Percentiles rank a stretch among this genome's conserved stretches.
Conservation (phyloP, 1,140 invertebrate species). For the Orchestia grillus region DNA sequence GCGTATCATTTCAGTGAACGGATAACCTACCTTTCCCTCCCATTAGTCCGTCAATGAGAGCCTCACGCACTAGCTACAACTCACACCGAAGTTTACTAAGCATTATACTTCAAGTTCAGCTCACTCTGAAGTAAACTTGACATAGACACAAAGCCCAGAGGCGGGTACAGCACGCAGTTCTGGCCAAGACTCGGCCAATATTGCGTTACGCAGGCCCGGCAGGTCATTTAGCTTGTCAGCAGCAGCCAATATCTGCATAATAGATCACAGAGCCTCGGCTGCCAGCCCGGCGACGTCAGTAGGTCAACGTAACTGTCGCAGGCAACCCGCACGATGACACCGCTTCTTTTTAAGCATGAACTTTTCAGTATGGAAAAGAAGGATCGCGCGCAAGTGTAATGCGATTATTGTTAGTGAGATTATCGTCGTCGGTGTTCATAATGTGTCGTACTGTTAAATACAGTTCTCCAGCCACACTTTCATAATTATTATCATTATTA, state of each 20-base stretch:
- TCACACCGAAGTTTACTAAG: neutral
- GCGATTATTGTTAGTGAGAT: neutral
- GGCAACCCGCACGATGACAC: neutral
- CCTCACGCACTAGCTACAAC: no score
- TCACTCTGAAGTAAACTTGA: neutral
- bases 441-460: no score
- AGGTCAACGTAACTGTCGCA: neutral
- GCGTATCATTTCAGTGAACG: no score
- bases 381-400: neutral
- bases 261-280: neutral
- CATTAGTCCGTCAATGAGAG: no score
- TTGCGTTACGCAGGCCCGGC: neutral
- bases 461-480: no score
- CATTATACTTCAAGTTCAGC: neutral
- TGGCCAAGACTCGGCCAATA: neutral
- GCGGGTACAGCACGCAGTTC: neutral
- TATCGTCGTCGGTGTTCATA: no score
- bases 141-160: neutral
- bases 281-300: neutral
- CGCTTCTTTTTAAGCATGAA: neutral
- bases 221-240: neutral
- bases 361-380: neutral
- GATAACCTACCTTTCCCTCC: no score
- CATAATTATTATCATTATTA: no score
- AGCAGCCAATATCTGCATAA: neutral